Evolutionary conservation across 2,797 vertebrate genomes (phyloP).

Genomic region (Myotis pilosus): DNA sequence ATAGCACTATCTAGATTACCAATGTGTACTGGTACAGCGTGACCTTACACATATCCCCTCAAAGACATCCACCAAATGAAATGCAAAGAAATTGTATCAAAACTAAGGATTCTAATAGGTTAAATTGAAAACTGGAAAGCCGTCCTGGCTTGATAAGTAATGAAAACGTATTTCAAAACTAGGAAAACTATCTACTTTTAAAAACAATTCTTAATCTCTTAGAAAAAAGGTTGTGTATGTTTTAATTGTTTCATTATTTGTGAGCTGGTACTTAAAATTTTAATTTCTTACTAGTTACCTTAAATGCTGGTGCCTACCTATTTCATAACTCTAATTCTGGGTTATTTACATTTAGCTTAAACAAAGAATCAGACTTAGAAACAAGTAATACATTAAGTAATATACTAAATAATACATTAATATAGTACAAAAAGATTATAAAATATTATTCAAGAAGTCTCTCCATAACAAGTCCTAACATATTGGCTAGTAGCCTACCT

Average conservation of each 20-base stretch:
- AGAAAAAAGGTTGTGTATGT: not conserved
- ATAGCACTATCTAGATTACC: not conserved
- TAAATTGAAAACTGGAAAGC: not conserved
- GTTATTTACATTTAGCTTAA: conserved; percentile 19
- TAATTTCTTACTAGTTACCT: not conserved
- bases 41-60: not conserved
- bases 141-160: not conserved
- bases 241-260: not conserved
- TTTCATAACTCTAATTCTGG: not conserved
- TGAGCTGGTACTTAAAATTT: not conserved
- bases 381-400: conserved; percentile 1
- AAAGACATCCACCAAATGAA: not conserved
- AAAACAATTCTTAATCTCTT: not conserved
- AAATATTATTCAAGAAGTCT: not conserved
- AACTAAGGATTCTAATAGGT: not conserved
- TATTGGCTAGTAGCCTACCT: not conserved
- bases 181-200: not conserved
- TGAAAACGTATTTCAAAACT: not conserved
- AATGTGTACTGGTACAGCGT: not conserved
- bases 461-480: not conserved
- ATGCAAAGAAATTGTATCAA: not conserved
- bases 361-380: conserved; percentile 16
- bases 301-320: not conserved
- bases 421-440: not conserved
- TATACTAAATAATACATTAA: not conserved